Evolutionary conservation across 2,888 invertebrate species (phyloP).

Genomic region (Hypena proboscidalis): DNA sequence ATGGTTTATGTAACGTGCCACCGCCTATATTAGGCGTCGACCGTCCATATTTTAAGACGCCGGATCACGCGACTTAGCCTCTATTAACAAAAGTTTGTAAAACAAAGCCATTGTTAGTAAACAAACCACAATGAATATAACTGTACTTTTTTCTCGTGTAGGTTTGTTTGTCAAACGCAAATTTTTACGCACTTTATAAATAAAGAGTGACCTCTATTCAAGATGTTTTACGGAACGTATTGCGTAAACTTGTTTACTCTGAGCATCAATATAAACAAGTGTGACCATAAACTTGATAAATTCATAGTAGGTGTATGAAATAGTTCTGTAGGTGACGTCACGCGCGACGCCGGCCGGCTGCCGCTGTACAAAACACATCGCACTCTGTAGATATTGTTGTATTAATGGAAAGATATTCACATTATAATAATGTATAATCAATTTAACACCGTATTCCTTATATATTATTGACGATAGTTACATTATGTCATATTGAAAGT

Average conservation of each 20-base stretch:
- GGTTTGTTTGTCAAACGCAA: constrained; percentile 30
- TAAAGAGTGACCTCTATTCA: constrained; percentile 42
- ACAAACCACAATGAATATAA: constrained; percentile 12
- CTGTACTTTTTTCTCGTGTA: constrained; percentile 18
- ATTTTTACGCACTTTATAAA: constrained; percentile 41
- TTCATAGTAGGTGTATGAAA: constrained; percentile 35
- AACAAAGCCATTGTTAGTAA: constrained; percentile 6
- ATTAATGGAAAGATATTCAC: not conserved
- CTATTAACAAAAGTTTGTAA: not conserved
- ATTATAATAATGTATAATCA: not conserved
- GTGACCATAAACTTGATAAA: constrained; percentile 58
- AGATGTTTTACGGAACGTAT: constrained; percentile 33
- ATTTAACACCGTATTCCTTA: not conserved
- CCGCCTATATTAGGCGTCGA: constrained; percentile 1
- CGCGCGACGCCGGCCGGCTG: constrained; percentile 15
- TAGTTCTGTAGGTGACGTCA: constrained; percentile 34
- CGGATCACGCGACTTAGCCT: not conserved
- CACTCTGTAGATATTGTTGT: not conserved
- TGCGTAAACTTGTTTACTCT: constrained; percentile 43
- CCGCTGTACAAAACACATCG: constrained; percentile 19
- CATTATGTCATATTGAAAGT: too few relatives aligned
- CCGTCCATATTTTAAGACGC: not conserved
- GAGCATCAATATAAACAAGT: constrained; percentile 50
- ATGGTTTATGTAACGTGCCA: constrained; percentile 3
- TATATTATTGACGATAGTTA: too few relatives aligned